phyloP scores from a whole-genome alignment of 2,888 invertebrate genomes.

The Cephus nigrinus region DNA sequence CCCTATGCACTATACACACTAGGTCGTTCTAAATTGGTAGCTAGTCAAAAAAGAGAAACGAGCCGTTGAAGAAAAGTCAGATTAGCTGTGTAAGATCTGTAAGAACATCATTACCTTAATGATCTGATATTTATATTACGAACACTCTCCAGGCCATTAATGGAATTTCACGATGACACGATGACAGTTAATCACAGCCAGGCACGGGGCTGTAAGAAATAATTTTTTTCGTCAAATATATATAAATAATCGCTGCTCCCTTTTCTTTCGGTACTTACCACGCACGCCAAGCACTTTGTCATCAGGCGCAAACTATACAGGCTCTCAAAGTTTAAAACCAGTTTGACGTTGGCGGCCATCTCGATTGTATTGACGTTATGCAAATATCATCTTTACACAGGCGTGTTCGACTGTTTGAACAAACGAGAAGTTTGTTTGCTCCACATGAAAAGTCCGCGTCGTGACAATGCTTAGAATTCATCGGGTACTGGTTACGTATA shows the following conservation, averaged over 20 bases:
- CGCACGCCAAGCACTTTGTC: background rate
- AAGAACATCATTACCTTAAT: background rate
- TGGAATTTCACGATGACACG: background rate
- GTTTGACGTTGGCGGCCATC: background rate
- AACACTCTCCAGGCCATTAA: background rate
- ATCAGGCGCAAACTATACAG: background rate
- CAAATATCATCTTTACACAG: background rate
- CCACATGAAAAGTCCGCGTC: background rate
- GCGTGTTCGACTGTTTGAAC: background rate
- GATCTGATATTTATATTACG: background rate
- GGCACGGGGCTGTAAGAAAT: background rate
- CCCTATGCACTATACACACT: background rate
- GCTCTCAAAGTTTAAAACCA: background rate
- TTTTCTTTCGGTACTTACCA: background rate
- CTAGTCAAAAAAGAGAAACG: background rate
- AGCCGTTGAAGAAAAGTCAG: background rate
- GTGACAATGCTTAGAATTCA: background rate
- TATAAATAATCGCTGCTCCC: background rate
- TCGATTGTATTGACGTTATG: background rate
- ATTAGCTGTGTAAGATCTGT: background rate
- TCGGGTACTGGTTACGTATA: background rate
- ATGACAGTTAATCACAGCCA: background rate
- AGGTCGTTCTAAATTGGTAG: background rate
- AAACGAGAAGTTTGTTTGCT: background rate
- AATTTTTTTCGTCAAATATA: background rate